Base-by-base conservation (phyloP, 2,113 vertebrate genomes). In the Aegypius monachus region DNA sequence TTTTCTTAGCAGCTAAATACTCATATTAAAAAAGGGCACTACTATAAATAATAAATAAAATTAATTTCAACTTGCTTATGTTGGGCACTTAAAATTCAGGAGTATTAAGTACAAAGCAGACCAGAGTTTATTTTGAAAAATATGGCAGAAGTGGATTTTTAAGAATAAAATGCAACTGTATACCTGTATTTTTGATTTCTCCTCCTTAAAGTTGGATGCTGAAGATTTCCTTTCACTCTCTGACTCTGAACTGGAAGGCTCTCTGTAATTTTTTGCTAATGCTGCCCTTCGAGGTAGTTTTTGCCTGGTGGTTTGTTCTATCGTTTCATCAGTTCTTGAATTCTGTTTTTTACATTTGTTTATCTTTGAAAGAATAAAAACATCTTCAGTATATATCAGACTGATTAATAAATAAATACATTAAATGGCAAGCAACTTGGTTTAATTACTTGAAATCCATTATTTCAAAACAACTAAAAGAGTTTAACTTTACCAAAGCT, bases 241-340 rank as follows among this genome's bases (percentile, higher is more conserved):
- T 17, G 97, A 97, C 80, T 98, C 98, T 77, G 98, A 98, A 93
- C 95, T 97, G 73, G 99, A 99, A 63, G 83, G 96, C 36, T 99
- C 99, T 97, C 95, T 99, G 93, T 99, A 99, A 95, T 95, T 99
- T 97, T 98, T 99, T 90, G 72, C 62, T 82, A 97, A 95, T 63
- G 98, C 89, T 65, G 96, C 97, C 98, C 98, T 99, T 92, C 96
- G 98, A 88, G 99, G 98, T 74, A 79, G 94, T 90, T 96, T 98
- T 58, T 70, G 40, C 78, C 98, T 97, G n/a, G 40, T 88, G 34
- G 65, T n/a, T 84, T 94, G 84, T 75, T 68, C 62, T 68, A 67
- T 38, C 4, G 6, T 61, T 73, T 96, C 87, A 68, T 71, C 23
- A 6, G 9, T 3, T 55, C 86, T 95, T 81, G 83, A 88, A 47